phyloP scores from a whole-genome alignment of 2,888 invertebrate species.

The Muscina levida region DNA sequence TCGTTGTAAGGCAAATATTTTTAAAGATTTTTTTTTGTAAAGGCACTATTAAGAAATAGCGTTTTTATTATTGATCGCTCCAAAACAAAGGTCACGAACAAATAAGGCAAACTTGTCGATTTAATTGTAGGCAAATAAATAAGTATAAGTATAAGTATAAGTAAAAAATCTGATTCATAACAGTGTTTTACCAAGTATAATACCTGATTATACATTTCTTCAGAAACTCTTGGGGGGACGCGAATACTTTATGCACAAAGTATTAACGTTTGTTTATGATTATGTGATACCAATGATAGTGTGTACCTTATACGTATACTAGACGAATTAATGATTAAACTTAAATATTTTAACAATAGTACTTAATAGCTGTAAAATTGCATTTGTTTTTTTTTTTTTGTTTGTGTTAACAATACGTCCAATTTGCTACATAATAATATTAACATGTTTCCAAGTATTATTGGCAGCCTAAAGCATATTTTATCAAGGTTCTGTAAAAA shows the following conservation, averaged over 20 bases:
- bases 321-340: conserved; percentile 20
- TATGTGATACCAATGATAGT: no score
- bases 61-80: no score
- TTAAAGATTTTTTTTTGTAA: conserved; percentile 23
- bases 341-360: conserved; percentile 30
- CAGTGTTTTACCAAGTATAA: conserved; percentile 32
- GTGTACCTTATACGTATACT: no score
- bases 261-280: conserved; percentile 25
- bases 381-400: conserved; percentile 10
- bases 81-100: neutral
- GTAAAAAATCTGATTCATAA: neutral
- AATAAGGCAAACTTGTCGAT: conserved; percentile 37
- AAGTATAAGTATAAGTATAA: no score
- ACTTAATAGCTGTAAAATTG: conserved; percentile 27
- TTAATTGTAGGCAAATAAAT: conserved; percentile 38
- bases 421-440: no score
- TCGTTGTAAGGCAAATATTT: conserved; percentile 50
- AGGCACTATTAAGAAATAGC: conserved; percentile 51
- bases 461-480: no score
- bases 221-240: neutral
- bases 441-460: no score
- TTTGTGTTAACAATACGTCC: neutral
- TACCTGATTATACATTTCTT: conserved; percentile 33
- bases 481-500: neutral
- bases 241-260: conserved; percentile 11